Percentiles rank a stretch among this genome's conserved stretches.
Evolutionary conservation across 2,888 invertebrate genomes (phyloP).

Genomic region (Drosophila basisetae): DNA sequence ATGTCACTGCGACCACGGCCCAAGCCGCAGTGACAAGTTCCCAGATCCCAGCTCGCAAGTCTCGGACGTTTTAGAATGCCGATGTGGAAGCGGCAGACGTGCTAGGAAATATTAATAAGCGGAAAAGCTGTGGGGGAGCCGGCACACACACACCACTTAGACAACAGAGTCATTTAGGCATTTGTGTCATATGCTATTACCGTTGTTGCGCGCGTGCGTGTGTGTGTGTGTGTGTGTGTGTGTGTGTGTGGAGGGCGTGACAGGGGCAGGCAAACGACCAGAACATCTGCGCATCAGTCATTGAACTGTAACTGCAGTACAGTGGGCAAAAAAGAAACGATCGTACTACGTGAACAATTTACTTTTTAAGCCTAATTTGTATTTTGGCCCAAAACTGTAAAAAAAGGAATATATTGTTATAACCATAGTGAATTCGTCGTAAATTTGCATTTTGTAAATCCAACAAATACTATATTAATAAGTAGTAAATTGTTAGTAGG

Average conservation of each 20-base stretch:
- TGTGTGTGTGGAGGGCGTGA: slow-evolving; percentile 37
- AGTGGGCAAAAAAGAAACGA: slow-evolving; percentile 25
- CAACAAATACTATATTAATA: not conserved
- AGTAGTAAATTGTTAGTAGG: not conserved
- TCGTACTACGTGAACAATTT: not conserved
- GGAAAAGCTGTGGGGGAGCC: slow-evolving; percentile 70
- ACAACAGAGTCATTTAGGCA: slow-evolving; percentile 51
- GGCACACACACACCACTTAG: slow-evolving; percentile 18
- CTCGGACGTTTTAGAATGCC: slow-evolving; percentile 51
- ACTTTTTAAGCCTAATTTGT: not conserved
- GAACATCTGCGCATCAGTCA: slow-evolving; percentile 71
- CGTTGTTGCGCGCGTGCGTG: slow-evolving; percentile 50
- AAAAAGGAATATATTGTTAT: not conserved
- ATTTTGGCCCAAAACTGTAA: not conserved
- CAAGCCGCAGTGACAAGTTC: slow-evolving; percentile 15
- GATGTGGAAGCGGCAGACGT: slow-evolving; percentile 56
- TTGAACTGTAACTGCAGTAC: slow-evolving; percentile 66
- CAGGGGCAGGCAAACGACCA: slow-evolving; percentile 35
- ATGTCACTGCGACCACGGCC: slow-evolving; percentile 17
- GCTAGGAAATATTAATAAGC: slow-evolving; percentile 76
- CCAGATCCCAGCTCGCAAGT: slow-evolving; percentile 8
- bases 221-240: not conserved
- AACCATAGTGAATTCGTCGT: not conserved
- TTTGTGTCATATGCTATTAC: slow-evolving; percentile 73
- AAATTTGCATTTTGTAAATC: not conserved